Conservation (phyloP, 2,888 invertebrate genomes). For the Callinectes sapidus region DNA sequence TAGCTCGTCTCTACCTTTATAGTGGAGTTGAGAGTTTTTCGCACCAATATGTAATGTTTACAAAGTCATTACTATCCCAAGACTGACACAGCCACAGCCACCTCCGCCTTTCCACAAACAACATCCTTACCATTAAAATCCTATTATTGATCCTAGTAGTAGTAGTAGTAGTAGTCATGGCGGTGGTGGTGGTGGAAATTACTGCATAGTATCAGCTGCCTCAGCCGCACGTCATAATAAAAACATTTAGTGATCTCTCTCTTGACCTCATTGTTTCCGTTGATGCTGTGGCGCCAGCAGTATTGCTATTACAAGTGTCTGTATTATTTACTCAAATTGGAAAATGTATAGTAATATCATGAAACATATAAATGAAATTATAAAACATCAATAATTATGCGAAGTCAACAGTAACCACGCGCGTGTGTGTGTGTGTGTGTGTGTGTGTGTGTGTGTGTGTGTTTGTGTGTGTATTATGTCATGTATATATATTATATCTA, state of each 20-base stretch:
- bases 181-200: not conserved
- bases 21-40: not conserved
- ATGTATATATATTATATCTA: too few relatives aligned
- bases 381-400: too few relatives aligned
- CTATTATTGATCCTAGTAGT: not conserved
- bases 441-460: too few relatives aligned
- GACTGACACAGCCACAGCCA: not conserved
- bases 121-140: not conserved
- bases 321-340: too few relatives aligned
- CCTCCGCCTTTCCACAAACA: not conserved
- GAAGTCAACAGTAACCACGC: too few relatives aligned
- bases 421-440: too few relatives aligned
- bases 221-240: not conserved
- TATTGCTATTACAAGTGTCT: not conserved
- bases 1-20: not conserved
- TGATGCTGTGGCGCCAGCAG: not conserved
- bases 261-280: too few relatives aligned
- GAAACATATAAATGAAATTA: too few relatives aligned
- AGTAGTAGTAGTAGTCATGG: conserved; percentile 28
- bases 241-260: too few relatives aligned
- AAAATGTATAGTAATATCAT: too few relatives aligned
- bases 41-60: not conserved
- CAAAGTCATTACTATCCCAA: not conserved
- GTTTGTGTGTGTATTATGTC: too few relatives aligned
- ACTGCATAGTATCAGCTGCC: not conserved